Evolutionary conservation across 1,140 invertebrate species (phyloP), one percentile per base, ranked within the genome.

Genomic region (Muscidifurax raptorellus): DNA sequence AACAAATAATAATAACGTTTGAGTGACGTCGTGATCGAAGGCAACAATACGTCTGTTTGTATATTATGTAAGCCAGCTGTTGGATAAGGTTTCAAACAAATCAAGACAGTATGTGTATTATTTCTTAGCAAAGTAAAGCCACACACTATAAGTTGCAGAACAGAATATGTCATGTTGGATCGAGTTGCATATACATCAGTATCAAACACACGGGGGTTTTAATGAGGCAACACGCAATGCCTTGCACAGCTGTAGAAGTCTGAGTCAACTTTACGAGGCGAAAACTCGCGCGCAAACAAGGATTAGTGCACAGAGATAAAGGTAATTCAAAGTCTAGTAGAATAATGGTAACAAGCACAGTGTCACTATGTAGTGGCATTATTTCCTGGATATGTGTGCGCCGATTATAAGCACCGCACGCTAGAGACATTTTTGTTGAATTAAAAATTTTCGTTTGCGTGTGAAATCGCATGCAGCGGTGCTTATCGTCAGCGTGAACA

Each of bases 291-390:
- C 30, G 78, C 30, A 80, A 71, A 32, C 15, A 64, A 82, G 67
- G 47, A 82, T 75, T 82, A 76, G 72, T 82, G 80, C 80, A 82
- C 36, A 71, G 4, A 59, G 18, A 59, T 7, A 27, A 27, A 32
- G 69, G 44, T 67, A 59, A 69, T 28, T 40, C 66, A 82, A 72
- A 71, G 10, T 74, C 80, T 82, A 82, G 40, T 82, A 71, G 80
- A 74, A 69, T 69, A 74, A 69, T 25, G n/a, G 18, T 82, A 82
- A 74, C 40, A 72, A 82, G 79, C 80, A 74, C 40, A 59, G 69
- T 82, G 80, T 80, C 36, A 25, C 15, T 80, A 13, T 44, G 36
- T 47, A 27, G 25, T 27, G 25, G 44, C 28, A 77, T 77, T 59
- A 30, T 77, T 40, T 77, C 44, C 44, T 52, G 44, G 44, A 18